Evolutionary conservation across 2,113 vertebrate genomes (phyloP), one percentile per base, ranked within the genome.

Genomic region (Neoarius graeffei): DNA sequence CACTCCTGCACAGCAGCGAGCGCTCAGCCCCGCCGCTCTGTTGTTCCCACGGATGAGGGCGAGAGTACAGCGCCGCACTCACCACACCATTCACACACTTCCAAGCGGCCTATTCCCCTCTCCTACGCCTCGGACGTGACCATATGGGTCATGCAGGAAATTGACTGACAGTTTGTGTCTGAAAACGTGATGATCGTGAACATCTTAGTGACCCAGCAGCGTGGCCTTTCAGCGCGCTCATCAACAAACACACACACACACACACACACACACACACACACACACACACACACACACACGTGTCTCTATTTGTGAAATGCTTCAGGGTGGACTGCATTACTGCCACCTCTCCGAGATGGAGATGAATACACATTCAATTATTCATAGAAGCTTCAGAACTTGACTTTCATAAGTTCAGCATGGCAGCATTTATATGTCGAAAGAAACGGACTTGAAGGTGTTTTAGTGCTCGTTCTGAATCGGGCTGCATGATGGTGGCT

Each of bases 31-130:
- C 71, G 74, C 50, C 71, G 87, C 69, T 62, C 71, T 88, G 87
- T 84, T 79, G 87, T 76, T 84, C 85, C 74, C 62, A 89, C 88
- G 90, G 83, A 89, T 79, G 86, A 85, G 48, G 85, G 86, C 64
- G 88, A 90, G 89, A 86, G 80, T 59, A 90, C 91, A 88, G 88
- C 81, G 81, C 89, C 76, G 90, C 84, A 30, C 77, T 84, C 83
- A 56, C 50, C 54, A 50, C 20, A 42, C 35, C 85, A 87, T 85
- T 88, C 80, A 84, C 81, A 66, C 83, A 50, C 86, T 90, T 87
- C 69, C 71, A 67, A 83, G 56, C 62, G 25, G 23, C 60, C 87
- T 66, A 64, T 69, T 69, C 66, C 59, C 82, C 60, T 57, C 82
- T 59, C 87, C 80, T 56, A 42, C 83, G 74, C 87, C 77, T 80